phyloP scores from a whole-genome alignment of 1,140 invertebrate genomes.

The Drosophila santomea region DNA sequence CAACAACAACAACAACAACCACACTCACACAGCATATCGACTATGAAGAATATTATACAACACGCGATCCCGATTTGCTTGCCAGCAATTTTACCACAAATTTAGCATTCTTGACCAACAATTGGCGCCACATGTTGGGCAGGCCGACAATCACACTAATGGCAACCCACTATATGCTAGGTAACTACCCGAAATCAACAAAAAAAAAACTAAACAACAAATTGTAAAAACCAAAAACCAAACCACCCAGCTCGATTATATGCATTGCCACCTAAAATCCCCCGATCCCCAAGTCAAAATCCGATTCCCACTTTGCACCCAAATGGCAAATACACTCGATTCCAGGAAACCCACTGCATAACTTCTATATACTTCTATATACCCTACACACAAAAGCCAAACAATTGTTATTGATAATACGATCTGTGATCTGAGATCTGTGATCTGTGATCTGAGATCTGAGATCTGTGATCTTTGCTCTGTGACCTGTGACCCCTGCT shows the following conservation, averaged over 20 bases:
- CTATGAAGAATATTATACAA: conserved; percentile 96
- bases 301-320: conserved; percentile 6
- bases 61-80: conserved; percentile 94
- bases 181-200: conserved; percentile 85
- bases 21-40: conserved; percentile 92
- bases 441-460: conserved; percentile 11
- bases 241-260: conserved; percentile 2
- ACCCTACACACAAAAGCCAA: conserved; percentile 17
- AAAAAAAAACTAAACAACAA: conserved; percentile 11
- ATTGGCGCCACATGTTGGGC: conserved; percentile 96
- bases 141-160: conserved; percentile 94
- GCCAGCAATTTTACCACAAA: conserved; percentile 94
- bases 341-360: conserved; percentile 8
- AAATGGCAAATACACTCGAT: not conserved
- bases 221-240: conserved; percentile 9
- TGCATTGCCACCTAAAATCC: conserved; percentile 6
- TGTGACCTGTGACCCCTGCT: conserved; percentile 9
- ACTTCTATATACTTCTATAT: not conserved
- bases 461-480: conserved; percentile 4
- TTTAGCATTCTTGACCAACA: conserved; percentile 96
- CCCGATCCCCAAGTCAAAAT: conserved; percentile 7
- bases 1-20: conserved; percentile 31
- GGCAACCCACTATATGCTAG: conserved; percentile 91
- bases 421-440: conserved; percentile 9
- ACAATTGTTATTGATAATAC: not conserved